A percentile compares a stretch with the other conserved stretches of the same genome.
These are phyloP conservation scores for Drosophila histrio DNA, from an alignment of 2,888 invertebrate species.

Conservation along the genomic window DNA sequence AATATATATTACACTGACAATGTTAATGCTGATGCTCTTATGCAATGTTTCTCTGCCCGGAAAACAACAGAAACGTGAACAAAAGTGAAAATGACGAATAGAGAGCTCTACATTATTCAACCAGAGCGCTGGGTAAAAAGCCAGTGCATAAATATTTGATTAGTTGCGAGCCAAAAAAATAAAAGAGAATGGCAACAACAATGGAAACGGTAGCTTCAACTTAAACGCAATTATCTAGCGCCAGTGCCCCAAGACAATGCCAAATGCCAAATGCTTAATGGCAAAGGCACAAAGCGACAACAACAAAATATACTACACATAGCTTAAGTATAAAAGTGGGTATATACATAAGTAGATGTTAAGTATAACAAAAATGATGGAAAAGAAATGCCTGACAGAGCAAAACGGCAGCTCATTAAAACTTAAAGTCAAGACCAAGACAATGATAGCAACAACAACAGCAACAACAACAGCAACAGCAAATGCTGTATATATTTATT, in stretches of 20 bases:
- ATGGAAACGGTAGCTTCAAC: constrained; percentile 27
- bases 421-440: constrained; percentile 33
- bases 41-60: constrained; percentile 5
- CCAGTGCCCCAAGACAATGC: constrained; percentile 56
- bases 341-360: constrained; percentile 36
- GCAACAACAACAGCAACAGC: neutral
- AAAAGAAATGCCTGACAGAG: constrained; percentile 40
- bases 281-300: constrained; percentile 29
- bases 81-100: constrained; percentile 55
- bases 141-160: constrained; percentile 68
- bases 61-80: constrained; percentile 4
- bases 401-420: constrained; percentile 58
- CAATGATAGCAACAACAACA: constrained; percentile 12
- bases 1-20: constrained; percentile 10
- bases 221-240: constrained; percentile 51
- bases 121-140: constrained; percentile 27
- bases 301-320: constrained; percentile 18
- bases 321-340: constrained; percentile 28
- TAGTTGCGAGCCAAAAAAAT: constrained; percentile 32
- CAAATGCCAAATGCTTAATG: constrained; percentile 44
- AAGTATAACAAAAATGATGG: constrained; percentile 19
- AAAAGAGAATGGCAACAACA: constrained; percentile 45
- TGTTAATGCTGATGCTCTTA: constrained; percentile 34
- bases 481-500: constrained; percentile 37
- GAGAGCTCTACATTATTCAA: constrained; percentile 45